These are phyloP conservation scores for Urocynchramus pylzowi DNA, from an alignment of 2,113 vertebrate genomes.

Conservation along the genomic window DNA sequence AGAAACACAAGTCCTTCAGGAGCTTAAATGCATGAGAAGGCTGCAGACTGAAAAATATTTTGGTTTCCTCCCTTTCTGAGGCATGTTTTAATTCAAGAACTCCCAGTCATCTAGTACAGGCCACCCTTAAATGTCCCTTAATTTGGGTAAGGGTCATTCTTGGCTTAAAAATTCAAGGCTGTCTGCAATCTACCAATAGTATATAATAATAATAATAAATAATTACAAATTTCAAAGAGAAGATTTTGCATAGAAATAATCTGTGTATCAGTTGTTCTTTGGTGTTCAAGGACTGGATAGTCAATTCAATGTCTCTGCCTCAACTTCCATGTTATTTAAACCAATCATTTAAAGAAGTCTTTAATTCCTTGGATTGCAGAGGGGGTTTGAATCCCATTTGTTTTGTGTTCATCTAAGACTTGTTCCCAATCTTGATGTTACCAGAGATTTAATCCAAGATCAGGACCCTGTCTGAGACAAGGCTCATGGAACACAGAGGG, in stretches of 20 bases:
- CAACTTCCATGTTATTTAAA: neutral
- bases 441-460: neutral
- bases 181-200: neutral
- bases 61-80: slow-evolving; percentile 12
- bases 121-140: neutral
- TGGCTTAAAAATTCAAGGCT: neutral
- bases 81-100: neutral
- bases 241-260: neutral
- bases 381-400: neutral
- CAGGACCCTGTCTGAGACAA: neutral
- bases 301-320: neutral
- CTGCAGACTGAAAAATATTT: slow-evolving; percentile 42
- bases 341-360: neutral
- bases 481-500: neutral
- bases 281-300: neutral
- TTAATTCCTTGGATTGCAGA: neutral
- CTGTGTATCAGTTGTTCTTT: neutral
- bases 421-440: rapidly evolving
- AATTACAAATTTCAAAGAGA: neutral
- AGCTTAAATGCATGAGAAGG: neutral
- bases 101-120: neutral
- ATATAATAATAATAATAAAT: neutral
- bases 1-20: slow-evolving; percentile 2
- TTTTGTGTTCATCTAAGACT: neutral
- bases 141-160: neutral